phyloP scores from a whole-genome alignment of 2,797 vertebrate species.

The Rhabdophis nuchalis region DNA sequence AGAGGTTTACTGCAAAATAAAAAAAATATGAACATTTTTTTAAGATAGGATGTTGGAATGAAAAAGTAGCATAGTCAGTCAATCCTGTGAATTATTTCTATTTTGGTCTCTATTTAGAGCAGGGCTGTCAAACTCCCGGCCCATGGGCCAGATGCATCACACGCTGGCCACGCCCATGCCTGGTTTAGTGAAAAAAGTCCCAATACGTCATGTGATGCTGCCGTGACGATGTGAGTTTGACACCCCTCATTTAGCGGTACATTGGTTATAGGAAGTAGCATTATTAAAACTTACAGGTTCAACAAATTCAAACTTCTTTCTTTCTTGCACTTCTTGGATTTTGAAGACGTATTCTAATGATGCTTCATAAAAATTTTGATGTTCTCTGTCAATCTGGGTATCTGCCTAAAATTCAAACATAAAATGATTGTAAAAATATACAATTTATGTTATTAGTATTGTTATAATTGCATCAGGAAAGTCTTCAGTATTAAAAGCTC shows the following conservation, averaged over 20 bases:
- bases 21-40: neutral
- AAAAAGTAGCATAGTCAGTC: neutral
- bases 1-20: neutral
- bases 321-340: constrained; percentile 98
- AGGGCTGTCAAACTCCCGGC: no score
- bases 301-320: constrained; percentile 95
- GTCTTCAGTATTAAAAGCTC: neutral
- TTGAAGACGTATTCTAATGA: constrained; percentile 98
- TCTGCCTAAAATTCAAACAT: constrained; percentile 78
- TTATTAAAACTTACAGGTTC: constrained; percentile 83
- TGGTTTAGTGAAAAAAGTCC: constrained; percentile 63
- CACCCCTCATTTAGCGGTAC: neutral
- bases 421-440: constrained; percentile 28
- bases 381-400: constrained; percentile 88
- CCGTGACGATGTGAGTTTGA: no score
- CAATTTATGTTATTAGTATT: neutral
- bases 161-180: no score
- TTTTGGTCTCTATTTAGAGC: neutral
- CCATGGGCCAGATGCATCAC: no score
- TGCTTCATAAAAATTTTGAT: constrained; percentile 93
- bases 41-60: neutral
- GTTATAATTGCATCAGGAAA: neutral
- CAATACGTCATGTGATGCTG: no score
- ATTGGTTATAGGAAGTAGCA: neutral
- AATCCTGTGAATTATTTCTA: neutral